These are phyloP conservation scores for Lochmaea capreae DNA, from an alignment of 2,888 invertebrate species.

Conservation along the genomic window DNA sequence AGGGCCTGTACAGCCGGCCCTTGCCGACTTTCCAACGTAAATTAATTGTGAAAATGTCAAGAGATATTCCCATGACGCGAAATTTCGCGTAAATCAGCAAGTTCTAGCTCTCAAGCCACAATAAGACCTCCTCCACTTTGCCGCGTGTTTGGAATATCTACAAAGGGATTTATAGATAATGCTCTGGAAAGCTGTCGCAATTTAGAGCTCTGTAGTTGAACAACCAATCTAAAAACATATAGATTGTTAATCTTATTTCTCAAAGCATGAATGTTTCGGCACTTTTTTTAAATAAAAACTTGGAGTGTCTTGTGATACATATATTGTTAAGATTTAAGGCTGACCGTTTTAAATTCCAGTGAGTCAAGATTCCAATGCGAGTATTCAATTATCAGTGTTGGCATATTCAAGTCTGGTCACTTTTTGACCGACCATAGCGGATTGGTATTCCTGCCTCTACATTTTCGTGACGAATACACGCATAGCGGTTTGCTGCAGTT, in stretches of 20 bases:
- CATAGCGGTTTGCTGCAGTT: too few species aligned
- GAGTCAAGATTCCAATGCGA: too few species aligned
- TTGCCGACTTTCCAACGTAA: conserved; percentile 50
- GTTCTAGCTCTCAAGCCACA: conserved; percentile 43
- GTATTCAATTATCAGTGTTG: too few species aligned
- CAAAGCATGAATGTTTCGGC: neutral
- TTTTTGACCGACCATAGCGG: too few species aligned
- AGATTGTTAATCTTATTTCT: neutral
- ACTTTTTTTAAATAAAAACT: neutral
- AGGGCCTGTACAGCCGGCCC: conserved; percentile 45
- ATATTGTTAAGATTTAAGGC: too few species aligned
- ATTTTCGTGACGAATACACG: too few species aligned
- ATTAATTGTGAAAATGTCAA: conserved; percentile 55
- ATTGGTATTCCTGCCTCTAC: too few species aligned
- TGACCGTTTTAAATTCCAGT: too few species aligned
- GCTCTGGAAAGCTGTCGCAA: conserved; percentile 42
- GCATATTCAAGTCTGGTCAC: too few species aligned
- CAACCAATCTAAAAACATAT: neutral
- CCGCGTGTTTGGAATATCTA: conserved; percentile 46
- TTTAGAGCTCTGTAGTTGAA: conserved; percentile 36
- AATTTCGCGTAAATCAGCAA: conserved; percentile 49
- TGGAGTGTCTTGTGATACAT: too few species aligned
- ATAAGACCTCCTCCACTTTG: conserved; percentile 36
- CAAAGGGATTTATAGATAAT: conserved; percentile 47
- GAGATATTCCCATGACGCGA: conserved; percentile 49